Evolutionary conservation across 2,888 invertebrate genomes (phyloP), one percentile per base, ranked within the genome.

Genomic region (Sinodicranocentrus sp.): DNA sequence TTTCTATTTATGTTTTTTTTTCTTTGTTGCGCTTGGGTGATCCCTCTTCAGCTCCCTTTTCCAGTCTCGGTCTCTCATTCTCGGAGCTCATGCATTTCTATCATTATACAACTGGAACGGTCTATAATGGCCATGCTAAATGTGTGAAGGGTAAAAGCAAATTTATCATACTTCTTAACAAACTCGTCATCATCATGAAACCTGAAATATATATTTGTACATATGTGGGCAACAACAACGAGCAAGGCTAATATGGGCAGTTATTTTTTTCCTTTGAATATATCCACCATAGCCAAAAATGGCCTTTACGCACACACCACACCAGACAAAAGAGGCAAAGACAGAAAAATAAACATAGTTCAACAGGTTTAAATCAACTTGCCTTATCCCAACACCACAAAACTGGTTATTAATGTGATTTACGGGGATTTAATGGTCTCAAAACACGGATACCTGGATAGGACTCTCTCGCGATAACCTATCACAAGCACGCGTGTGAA

Each of bases 351-450:
- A 19, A 57, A 48, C 19, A 70, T 43, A 61, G 48, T 61, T 82
- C 82, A 82, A 82, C 82, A 82, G 82, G 82, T 82, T 82, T 63
- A 76, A 82, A 70, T 63, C 61, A 70, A 70, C 76, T 82, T 76
- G 17, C 54, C 28, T 67, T 44, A 21, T 73, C 48, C 39, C 68
- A 67, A 75, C 25, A 48, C 48, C 26, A 23, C 57, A 67, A 57
- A 80, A 73, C 43, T 79, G 80, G 72, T 80, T 63, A 80, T 80
- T 80, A 82, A 82, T 75, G 68, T 82, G 82, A 75, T 82, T 82
- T 82, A 82, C 82, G 44, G 48, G 57, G 10, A 67, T 80, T 80
- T 80, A 80, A 80, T 80, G 67, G 72, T 23, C 43, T 54, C 57
- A 61, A 61, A 68, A 78, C 48, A 48, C 13, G 6, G 10, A 15